Evolutionary conservation across 2,888 invertebrate genomes (phyloP).

Genomic region (Malthinus seriepunctatus): DNA sequence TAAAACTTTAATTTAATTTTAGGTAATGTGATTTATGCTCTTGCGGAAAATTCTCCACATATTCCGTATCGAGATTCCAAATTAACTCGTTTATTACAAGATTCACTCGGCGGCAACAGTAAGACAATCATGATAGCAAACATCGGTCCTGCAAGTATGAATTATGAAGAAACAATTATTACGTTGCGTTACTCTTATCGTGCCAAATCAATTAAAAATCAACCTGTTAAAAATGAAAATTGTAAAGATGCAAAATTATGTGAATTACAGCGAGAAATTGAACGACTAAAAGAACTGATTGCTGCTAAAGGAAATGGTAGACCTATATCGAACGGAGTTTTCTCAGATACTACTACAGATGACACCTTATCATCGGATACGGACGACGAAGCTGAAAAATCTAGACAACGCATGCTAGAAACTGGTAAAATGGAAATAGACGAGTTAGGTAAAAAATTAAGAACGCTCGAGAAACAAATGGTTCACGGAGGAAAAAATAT

Average conservation of each 20-base stretch:
- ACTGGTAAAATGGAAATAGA: constrained; percentile 67
- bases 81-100: constrained; percentile 92
- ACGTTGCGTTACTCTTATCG: constrained; percentile 96
- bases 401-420: constrained; percentile 54
- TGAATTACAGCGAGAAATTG: constrained; percentile 94
- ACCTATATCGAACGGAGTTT: constrained; percentile 31
- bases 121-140: constrained; percentile 99
- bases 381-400: constrained; percentile 54
- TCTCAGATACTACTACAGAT: constrained; percentile 38
- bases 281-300: constrained; percentile 58
- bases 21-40: constrained; percentile 92
- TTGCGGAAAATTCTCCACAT: constrained; percentile 93
- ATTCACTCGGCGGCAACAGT: constrained; percentile 97
- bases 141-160: constrained; percentile 96
- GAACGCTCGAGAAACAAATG: constrained; percentile 89
- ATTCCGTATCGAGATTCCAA: constrained; percentile 98
- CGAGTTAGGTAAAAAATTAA: constrained; percentile 76
- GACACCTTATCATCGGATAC: constrained; percentile 47
- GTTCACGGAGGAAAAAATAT: constrained; percentile 94
- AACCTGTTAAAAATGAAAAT: constrained; percentile 98
- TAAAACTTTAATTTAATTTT: constrained; percentile 15
- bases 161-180: constrained; percentile 96
- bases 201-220: constrained; percentile 98
- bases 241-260: constrained; percentile 94
- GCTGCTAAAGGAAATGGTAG: constrained; percentile 47